Conservation (phyloP, 1,140 invertebrate species). For the Camponotus floridanus region DNA sequence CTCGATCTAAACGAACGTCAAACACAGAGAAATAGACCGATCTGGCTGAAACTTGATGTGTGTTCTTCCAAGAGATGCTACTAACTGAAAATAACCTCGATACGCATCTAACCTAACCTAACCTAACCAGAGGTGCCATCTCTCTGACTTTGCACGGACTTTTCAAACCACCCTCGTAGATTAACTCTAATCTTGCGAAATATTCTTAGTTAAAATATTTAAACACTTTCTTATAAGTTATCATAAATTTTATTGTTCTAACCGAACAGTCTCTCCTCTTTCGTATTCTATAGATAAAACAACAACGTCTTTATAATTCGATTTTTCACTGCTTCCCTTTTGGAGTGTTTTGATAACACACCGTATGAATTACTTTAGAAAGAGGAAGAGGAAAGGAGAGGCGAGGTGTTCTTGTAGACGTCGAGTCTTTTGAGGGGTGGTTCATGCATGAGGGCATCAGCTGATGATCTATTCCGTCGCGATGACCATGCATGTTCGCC, state of each 20-base stretch:
- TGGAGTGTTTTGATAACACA: constrained; percentile 33
- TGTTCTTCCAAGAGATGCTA: too few species aligned
- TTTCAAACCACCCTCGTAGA: background rate
- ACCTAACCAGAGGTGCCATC: too few species aligned
- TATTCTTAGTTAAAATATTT: background rate
- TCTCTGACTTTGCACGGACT: too few species aligned
- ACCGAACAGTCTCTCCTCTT: background rate
- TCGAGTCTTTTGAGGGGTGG: constrained; percentile 15
- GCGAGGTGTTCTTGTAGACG: constrained; percentile 3
- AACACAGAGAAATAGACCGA: too few species aligned
- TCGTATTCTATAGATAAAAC: background rate
- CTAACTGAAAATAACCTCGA: too few species aligned
- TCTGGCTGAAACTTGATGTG: too few species aligned
- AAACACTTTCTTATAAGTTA: background rate
- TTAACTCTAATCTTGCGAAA: background rate
- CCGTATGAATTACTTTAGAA: constrained; percentile 42
- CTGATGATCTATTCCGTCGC: constrained; percentile 61
- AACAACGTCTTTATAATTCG: constrained; percentile 3
- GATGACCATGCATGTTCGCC: constrained; percentile 46
- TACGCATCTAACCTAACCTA: too few species aligned
- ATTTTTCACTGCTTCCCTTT: background rate
- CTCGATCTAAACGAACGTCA: too few species aligned
- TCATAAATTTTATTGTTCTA: background rate
- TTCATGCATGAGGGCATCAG: constrained; percentile 9
- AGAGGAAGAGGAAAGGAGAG: background rate